Evolutionary conservation across 2,888 invertebrate genomes (phyloP).

Genomic region (Hemithea aestivaria): DNA sequence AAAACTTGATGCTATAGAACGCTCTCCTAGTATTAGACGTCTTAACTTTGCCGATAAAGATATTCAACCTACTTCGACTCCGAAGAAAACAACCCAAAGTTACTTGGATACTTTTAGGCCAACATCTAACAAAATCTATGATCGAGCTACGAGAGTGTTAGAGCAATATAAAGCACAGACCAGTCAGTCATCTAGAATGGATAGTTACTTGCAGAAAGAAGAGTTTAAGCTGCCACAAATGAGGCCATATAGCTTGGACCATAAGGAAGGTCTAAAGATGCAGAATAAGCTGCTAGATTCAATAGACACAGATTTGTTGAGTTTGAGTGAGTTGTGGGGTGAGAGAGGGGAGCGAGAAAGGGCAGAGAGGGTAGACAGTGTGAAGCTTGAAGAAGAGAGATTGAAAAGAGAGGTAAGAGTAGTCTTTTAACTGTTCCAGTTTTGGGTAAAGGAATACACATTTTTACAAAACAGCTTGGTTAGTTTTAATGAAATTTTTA

Average conservation of each 20-base stretch:
- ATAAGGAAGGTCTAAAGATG: constrained; percentile 43
- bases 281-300: constrained; percentile 55
- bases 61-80: constrained; percentile 67
- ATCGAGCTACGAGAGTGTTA: constrained; percentile 62
- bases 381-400: constrained; percentile 86
- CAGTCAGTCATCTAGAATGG: constrained; percentile 42
- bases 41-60: constrained; percentile 65
- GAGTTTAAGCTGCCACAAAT: constrained; percentile 68
- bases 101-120: constrained; percentile 50
- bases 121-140: constrained; percentile 66
- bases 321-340: constrained; percentile 84
- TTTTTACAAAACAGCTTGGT: too few species aligned
- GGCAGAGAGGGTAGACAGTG: constrained; percentile 54
- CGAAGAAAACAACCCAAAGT: constrained; percentile 45
- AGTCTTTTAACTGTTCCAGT: too few species aligned
- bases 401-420: constrained; percentile 86
- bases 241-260: constrained; percentile 52
- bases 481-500: too few species aligned
- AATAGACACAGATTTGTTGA: constrained; percentile 67
- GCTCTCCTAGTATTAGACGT: constrained; percentile 53
- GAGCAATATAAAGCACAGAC: constrained; percentile 66
- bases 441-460: too few species aligned
- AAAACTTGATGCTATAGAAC: constrained; percentile 28
- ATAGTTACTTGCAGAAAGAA: constrained; percentile 49
- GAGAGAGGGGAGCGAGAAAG: constrained; percentile 52